These are phyloP conservation scores for Mythimna impura DNA, from an alignment of 2,888 invertebrate genomes.

Conservation along the genomic window DNA sequence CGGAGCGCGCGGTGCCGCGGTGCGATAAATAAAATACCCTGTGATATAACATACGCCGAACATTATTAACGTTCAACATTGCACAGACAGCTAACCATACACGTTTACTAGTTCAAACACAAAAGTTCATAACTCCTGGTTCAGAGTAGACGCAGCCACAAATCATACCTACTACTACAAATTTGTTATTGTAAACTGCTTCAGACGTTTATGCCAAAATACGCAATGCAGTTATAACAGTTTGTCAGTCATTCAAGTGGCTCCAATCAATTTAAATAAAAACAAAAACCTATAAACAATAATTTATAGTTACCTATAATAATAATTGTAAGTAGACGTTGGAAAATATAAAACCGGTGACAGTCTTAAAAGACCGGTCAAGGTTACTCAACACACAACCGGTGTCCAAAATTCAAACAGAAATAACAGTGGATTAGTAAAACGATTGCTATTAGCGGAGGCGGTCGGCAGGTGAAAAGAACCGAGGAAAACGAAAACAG, in stretches of 20 bases:
- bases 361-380: constrained; percentile 16
- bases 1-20: constrained; percentile 44
- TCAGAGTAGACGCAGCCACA: background rate
- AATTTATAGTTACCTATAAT: too few relatives aligned
- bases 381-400: constrained; percentile 9
- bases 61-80: constrained; percentile 22
- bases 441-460: constrained; percentile 27
- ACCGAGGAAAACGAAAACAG: constrained; percentile 65
- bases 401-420: constrained; percentile 22
- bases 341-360: constrained; percentile 1
- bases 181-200: constrained; percentile 12
- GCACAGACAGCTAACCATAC: constrained; percentile 6
- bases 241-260: background rate
- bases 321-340: background rate
- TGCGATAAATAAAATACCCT: constrained; percentile 25
- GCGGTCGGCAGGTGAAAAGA: constrained; percentile 43
- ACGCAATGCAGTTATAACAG: background rate
- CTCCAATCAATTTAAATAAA: constrained; percentile 1
- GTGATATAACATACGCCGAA: constrained; percentile 24
- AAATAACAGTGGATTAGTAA: constrained; percentile 30
- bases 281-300: background rate
- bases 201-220: constrained; percentile 11
- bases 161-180: constrained; percentile 4
- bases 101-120: constrained; percentile 4
- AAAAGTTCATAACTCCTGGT: constrained; percentile 13